Evolutionary conservation across 2,888 invertebrate genomes (phyloP).

Genomic region (Dione juno): DNA sequence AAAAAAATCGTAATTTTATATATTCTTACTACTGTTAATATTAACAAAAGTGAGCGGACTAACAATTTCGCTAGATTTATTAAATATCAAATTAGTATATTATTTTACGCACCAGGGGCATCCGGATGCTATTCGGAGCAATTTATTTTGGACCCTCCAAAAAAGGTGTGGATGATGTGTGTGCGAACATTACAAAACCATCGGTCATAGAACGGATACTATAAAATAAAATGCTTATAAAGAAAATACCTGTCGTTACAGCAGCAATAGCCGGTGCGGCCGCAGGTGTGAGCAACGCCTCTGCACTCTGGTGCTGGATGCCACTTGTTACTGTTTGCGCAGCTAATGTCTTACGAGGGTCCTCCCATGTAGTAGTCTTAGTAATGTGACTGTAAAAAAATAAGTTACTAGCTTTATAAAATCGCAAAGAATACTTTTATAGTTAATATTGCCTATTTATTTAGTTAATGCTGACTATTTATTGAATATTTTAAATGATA

Average conservation of each 20-base stretch:
- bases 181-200: no score
- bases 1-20: not conserved
- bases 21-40: not conserved
- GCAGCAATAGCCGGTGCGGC: constrained; percentile 66
- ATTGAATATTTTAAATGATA: no score
- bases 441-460: no score
- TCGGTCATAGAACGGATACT: no score
- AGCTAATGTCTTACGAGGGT: constrained; percentile 92
- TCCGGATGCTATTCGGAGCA: no score
- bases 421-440: not conserved
- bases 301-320: constrained; percentile 81
- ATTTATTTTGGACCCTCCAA: no score
- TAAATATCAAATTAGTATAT: no score
- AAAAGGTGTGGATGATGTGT: no score
- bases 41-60: constrained; percentile 5
- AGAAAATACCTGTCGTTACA: constrained; percentile 65
- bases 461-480: no score
- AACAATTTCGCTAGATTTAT: not conserved
- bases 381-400: constrained; percentile 89
- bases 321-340: constrained; percentile 82
- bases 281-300: constrained; percentile 74
- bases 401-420: not conserved
- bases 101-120: no score
- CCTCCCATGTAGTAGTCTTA: constrained; percentile 96
- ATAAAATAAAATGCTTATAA: constrained; percentile 1